Evolutionary conservation across 2,113 vertebrate species (phyloP).

Genomic region (Ammodramus savannarum): DNA sequence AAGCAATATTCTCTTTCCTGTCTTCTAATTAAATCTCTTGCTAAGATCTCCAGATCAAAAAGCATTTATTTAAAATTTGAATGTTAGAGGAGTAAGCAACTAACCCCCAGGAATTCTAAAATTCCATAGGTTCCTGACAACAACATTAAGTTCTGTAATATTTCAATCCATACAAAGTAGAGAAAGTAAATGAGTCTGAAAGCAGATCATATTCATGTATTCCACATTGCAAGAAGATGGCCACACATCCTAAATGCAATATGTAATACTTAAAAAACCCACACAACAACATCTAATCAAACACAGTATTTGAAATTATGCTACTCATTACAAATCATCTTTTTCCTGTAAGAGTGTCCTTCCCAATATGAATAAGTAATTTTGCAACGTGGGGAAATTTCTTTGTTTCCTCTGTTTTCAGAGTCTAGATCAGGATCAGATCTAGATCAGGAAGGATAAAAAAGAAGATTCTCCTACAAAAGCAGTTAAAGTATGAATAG

Average conservation of each 20-base stretch:
- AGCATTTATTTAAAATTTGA: not conserved
- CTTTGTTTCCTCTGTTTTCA: not conserved
- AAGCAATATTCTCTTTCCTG: not conserved
- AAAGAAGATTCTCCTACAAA: not conserved
- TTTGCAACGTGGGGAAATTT: not conserved
- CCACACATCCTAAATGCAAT: not conserved
- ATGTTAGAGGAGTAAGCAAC: not conserved
- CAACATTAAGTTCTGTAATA: not conserved
- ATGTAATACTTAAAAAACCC: not conserved
- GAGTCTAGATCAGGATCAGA: not conserved
- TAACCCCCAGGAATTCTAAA: not conserved
- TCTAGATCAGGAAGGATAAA: not conserved
- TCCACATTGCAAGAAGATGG: not conserved
- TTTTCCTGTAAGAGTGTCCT: not conserved
- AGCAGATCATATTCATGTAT: not conserved
- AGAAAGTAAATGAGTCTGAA: not conserved
- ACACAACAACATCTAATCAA: not conserved
- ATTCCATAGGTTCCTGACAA: not conserved
- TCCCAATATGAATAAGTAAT: not conserved
- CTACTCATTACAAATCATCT: not conserved
- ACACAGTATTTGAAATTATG: not conserved
- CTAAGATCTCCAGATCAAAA: not conserved
- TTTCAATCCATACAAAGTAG: not conserved
- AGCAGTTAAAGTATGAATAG: not conserved
- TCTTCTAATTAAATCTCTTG: not conserved